Percentiles rank a stretch among this genome's conserved stretches.
These are phyloP conservation scores for Cerceris rybyensis DNA, from an alignment of 2,888 invertebrate genomes.

Conservation along the genomic window DNA sequence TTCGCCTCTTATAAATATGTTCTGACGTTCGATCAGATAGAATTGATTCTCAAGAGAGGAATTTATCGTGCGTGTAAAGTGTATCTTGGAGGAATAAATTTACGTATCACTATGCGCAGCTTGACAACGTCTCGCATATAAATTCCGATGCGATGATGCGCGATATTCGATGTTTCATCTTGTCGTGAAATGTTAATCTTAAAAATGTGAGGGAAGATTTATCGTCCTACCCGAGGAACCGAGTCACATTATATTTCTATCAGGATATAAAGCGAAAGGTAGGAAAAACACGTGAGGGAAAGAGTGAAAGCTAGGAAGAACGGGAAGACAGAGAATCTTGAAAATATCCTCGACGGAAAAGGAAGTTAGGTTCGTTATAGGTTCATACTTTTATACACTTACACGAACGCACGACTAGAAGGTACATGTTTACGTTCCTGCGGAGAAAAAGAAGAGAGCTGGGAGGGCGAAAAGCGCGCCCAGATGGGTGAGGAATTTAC, in stretches of 20 bases:
- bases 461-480: not conserved
- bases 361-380: slow-evolving; percentile 34
- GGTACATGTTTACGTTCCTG: slow-evolving; percentile 6
- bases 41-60: too few species aligned
- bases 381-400: slow-evolving; percentile 38
- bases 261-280: not conserved
- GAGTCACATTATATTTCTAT: slow-evolving; percentile 17
- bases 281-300: not conserved
- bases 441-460: slow-evolving; percentile 22
- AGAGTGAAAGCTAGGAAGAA: too few species aligned
- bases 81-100: too few species aligned
- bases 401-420: not conserved
- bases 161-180: not conserved
- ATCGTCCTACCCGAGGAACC: slow-evolving; percentile 10
- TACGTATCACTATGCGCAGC: too few species aligned
- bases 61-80: too few species aligned
- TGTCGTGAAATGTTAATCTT: too few species aligned
- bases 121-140: too few species aligned
- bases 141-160: too few species aligned
- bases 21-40: too few species aligned
- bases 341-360: slow-evolving; percentile 10
- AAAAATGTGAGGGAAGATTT: not conserved
- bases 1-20: too few species aligned
- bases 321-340: not conserved
- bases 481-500: slow-evolving; percentile 43